Evolutionary conservation across 2,888 invertebrate genomes (phyloP), one percentile per base, ranked within the genome.

Genomic region (Spatulosminthurus flaviceps): DNA sequence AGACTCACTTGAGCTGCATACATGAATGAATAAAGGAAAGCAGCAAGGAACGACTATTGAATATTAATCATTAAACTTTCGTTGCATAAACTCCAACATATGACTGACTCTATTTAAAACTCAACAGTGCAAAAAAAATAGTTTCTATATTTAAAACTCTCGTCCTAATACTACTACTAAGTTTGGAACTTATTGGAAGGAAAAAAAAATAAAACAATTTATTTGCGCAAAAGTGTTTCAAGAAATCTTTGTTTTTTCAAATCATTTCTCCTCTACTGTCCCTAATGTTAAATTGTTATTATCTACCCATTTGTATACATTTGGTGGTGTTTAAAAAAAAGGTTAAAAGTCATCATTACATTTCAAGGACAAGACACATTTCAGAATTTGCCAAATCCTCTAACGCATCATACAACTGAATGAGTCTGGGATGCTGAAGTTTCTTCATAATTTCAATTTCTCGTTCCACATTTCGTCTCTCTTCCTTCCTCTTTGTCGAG

Each of bases 351-450:
- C 71, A n/a, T n/a, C 92, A 96, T 94, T 90, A 99, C 99, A 99
- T 90, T 91, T 99, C 99, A 83, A 98, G 91, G 84, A 99, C 93
- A 86, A 99, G 95, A 89, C 97, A 96, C 93, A 98, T 97, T 87
- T 95, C 93, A 89, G 94, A 94, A 86, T 93, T 93, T 89, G 93
- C 93, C 28, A 87, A 87, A 79, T 89, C 89, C 88, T 97, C 97
- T 88, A 96, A 98, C 16, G 98, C 97, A 87, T 98, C 99, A 88
- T 97, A 99, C 67, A 99, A 91, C 88, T 98, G 98, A 86, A 98
- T 95, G 73, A 99, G 92, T 83, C 97, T 90, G 41, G 97, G 97
- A 90, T 99, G 98, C 86, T 97, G 94, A 78, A 99, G 91, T 83
- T 92, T 90, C 87, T 95, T 91, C 98, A 99, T 98, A 86, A 99